These are phyloP conservation scores for Clanis bilineata DNA, from an alignment of 2,888 invertebrate species.

Conservation along the genomic window DNA sequence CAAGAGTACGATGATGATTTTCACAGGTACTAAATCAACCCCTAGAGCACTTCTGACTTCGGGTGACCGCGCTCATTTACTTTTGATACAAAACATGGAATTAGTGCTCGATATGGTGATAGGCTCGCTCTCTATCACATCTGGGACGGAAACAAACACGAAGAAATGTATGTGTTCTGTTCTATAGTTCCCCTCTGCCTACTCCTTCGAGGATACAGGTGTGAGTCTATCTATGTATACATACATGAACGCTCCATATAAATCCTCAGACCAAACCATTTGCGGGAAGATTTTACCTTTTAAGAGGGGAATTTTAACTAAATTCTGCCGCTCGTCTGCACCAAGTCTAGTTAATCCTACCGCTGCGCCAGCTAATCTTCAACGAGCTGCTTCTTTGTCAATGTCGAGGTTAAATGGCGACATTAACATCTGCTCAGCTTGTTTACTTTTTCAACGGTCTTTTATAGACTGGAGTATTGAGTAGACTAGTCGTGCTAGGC, in stretches of 20 bases:
- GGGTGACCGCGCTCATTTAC: too few relatives aligned
- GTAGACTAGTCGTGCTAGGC: background rate
- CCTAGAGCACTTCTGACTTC: too few relatives aligned
- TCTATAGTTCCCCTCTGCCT: too few relatives aligned
- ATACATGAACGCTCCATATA: background rate
- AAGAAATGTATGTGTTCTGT: too few relatives aligned
- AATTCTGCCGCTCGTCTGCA: constrained; percentile 8
- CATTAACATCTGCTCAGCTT: constrained; percentile 17
- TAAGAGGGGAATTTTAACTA: background rate
- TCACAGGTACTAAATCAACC: too few relatives aligned
- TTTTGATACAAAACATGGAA: too few relatives aligned
- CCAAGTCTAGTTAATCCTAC: constrained; percentile 16
- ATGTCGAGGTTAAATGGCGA: constrained; percentile 19
- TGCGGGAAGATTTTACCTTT: background rate
- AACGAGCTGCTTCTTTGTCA: constrained; percentile 16
- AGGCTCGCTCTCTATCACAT: too few relatives aligned
- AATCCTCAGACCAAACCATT: background rate
- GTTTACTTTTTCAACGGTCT: constrained; percentile 13
- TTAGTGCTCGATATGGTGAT: too few relatives aligned
- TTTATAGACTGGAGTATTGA: background rate
- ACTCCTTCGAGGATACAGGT: background rate
- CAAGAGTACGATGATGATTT: too few relatives aligned
- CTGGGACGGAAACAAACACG: too few relatives aligned
- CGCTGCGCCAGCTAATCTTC: constrained; percentile 16
- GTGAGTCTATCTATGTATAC: background rate